Conservation (phyloP, 2,113 vertebrate genomes). For the Axis porcinus region DNA sequence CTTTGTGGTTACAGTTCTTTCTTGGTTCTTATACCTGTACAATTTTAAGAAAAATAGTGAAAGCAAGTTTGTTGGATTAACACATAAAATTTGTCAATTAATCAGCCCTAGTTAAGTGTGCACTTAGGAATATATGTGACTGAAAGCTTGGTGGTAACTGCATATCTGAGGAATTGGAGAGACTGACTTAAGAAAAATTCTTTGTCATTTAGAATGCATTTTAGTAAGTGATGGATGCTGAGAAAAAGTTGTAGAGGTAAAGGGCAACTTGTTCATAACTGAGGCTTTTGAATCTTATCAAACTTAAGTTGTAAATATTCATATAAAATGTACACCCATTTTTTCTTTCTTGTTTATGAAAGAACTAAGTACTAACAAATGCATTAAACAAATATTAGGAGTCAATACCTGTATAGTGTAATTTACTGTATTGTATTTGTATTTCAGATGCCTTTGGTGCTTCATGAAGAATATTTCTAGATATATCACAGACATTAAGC, state of each 20-base stretch:
- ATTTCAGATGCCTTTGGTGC: conserved; percentile 81
- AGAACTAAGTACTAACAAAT: neutral
- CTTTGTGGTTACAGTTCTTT: neutral
- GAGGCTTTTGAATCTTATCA: neutral
- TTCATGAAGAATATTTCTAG: conserved; percentile 81
- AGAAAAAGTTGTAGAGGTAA: neutral
- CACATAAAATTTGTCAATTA: neutral
- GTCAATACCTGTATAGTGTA: neutral
- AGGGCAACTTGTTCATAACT: neutral
- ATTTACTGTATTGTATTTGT: conserved; percentile 30
- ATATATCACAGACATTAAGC: conserved; percentile 82
- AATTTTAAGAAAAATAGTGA: neutral
- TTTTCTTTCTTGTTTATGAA: neutral
- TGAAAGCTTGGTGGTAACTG: neutral
- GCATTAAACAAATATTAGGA: neutral
- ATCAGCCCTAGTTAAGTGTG: neutral
- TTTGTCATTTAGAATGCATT: neutral
- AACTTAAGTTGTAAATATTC: conserved; percentile 13
- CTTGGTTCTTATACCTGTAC: neutral
- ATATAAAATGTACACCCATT: neutral
- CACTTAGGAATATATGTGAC: neutral
- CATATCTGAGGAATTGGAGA: neutral
- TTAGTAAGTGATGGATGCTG: neutral
- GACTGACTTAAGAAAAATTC: neutral
- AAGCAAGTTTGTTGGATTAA: neutral